A percentile compares a stretch with the other conserved stretches of the same genome.
Evolutionary conservation across 2,888 invertebrate genomes (phyloP).

Genomic region (Marasmarcha lunaedactyla): DNA sequence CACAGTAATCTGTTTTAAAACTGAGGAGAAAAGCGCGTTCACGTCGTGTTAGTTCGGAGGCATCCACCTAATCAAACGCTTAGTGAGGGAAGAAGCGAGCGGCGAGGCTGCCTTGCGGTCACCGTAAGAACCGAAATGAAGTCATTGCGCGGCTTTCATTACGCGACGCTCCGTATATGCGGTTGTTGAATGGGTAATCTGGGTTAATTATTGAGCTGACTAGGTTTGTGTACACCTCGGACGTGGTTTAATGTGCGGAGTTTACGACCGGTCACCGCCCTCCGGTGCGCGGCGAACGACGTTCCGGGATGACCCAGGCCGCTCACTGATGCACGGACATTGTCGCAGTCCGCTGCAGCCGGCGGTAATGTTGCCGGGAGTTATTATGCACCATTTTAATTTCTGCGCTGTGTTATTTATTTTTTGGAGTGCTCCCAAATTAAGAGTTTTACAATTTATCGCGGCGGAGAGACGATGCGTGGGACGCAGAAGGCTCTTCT

Average conservation of each 20-base stretch:
- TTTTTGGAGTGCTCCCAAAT: too few species aligned
- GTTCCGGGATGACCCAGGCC: not conserved
- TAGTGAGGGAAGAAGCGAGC: not conserved
- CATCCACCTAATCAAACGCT: too few species aligned
- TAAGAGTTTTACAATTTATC: too few species aligned
- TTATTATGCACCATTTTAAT: too few species aligned
- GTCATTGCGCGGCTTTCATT: conserved; percentile 11
- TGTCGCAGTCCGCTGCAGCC: conserved; percentile 1
- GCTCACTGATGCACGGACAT: not conserved
- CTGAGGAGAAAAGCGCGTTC: too few species aligned
- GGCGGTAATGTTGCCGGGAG: not conserved
- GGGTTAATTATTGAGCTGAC: not conserved
- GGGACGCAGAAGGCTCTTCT: too few species aligned
- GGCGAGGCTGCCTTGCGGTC: conserved; percentile 13
- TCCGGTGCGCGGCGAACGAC: not conserved
- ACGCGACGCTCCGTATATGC: not conserved
- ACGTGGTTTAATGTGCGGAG: not conserved
- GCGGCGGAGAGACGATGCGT: too few species aligned
- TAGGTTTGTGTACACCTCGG: not conserved
- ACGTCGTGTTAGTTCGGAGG: too few species aligned
- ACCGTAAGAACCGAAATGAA: conserved; percentile 18
- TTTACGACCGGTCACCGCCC: not conserved
- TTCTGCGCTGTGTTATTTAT: too few species aligned
- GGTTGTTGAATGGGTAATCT: not conserved
- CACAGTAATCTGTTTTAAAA: too few species aligned